Percentiles rank a stretch among this genome's conserved stretches.
Conservation (phyloP, 2,888 invertebrate species). For the Nephrotoma guestfalica region DNA sequence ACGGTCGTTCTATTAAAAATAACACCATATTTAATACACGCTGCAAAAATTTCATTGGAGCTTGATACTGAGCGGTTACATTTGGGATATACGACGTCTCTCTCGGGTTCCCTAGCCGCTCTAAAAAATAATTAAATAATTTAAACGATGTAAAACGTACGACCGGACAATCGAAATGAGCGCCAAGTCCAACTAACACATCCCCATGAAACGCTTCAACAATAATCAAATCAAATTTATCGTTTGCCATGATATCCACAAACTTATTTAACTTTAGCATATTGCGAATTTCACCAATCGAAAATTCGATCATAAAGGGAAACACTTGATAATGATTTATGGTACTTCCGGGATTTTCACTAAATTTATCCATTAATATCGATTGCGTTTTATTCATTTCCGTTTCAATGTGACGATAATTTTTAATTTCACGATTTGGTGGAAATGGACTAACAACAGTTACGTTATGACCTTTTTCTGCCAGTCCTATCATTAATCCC, state of each 20-base stretch:
- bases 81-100: slow-evolving; percentile 27
- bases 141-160: slow-evolving; percentile 17
- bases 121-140: slow-evolving; percentile 13
- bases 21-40: slow-evolving; percentile 25
- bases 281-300: background rate
- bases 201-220: slow-evolving; percentile 19
- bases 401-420: background rate
- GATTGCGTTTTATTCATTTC: background rate
- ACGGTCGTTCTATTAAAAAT: slow-evolving; percentile 6
- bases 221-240: slow-evolving; percentile 18
- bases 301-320: background rate
- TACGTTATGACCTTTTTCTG: background rate
- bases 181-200: slow-evolving; percentile 18
- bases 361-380: background rate
- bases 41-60: slow-evolving; percentile 27
- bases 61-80: slow-evolving; percentile 20
- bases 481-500: background rate
- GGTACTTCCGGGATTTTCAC: background rate
- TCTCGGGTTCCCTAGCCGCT: slow-evolving; percentile 20
- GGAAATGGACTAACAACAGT: background rate
- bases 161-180: slow-evolving; percentile 18
- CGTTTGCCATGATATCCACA: slow-evolving; percentile 13
- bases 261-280: slow-evolving; percentile 4
- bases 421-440: background rate
- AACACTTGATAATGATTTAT: background rate